Conservation (phyloP, 2,888 invertebrate species). For the Drosophila subquinaria region DNA sequence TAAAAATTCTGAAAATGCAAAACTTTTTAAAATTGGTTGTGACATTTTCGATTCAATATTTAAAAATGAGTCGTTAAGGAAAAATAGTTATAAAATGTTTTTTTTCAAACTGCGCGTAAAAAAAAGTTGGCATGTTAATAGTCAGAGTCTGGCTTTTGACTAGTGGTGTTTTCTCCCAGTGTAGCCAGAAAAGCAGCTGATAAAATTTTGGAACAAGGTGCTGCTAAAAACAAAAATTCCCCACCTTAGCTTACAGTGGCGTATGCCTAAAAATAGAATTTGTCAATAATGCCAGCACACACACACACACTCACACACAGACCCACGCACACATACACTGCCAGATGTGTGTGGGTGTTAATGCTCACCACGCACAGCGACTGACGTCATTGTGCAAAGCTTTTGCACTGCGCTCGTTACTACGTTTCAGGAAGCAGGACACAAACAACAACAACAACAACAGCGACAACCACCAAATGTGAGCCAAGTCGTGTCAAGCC, state of each 20-base stretch:
- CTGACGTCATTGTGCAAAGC: constrained; percentile 83
- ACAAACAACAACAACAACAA: constrained; percentile 50
- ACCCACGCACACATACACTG: constrained; percentile 5
- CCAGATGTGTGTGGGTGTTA: constrained; percentile 54
- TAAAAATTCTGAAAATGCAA: too few species aligned
- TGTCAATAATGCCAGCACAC: constrained; percentile 70
- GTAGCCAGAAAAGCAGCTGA: constrained; percentile 39
- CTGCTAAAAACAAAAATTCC: constrained; percentile 68
- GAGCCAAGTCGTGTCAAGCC: constrained; percentile 25
- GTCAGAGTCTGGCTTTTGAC: too few species aligned
- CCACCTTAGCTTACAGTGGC: constrained; percentile 44
- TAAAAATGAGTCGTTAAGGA: too few species aligned
- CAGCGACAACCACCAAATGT: constrained; percentile 26
- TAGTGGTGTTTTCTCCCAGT: constrained; percentile 47
- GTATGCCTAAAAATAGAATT: constrained; percentile 72
- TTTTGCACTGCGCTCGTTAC: constrained; percentile 63
- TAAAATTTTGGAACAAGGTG: constrained; percentile 51
- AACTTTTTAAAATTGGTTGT: too few species aligned
- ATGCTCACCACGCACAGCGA: constrained; percentile 56
- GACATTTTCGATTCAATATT: too few species aligned
- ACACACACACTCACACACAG: constrained; percentile 37
- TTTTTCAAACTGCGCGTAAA: too few species aligned
- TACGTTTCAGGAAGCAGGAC: constrained; percentile 72
- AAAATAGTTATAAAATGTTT: too few species aligned
- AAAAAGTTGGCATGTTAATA: too few species aligned